phyloP scores from a whole-genome alignment of 2,797 vertebrate species.

The Gymnothorax javanicus region DNA sequence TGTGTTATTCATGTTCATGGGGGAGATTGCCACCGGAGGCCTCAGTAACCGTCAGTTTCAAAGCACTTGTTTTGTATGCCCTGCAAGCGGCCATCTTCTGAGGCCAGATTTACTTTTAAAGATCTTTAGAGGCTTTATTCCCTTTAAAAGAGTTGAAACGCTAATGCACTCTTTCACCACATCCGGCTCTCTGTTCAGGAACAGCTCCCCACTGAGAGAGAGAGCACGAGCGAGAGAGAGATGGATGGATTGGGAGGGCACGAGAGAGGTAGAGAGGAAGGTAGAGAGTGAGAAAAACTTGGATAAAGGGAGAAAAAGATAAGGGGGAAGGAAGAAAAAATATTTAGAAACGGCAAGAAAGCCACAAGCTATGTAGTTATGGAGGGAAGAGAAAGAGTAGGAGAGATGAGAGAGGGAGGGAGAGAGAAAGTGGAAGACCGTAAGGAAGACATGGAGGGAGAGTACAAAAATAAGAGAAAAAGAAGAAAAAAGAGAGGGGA shows the following conservation, averaged over 20 bases:
- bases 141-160: slow-evolving; percentile 31
- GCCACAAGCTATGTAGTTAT: too few species aligned
- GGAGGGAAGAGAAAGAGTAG: too few species aligned
- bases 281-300: neutral
- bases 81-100: slow-evolving; percentile 18
- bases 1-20: neutral
- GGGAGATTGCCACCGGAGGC: neutral
- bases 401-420: too few species aligned
- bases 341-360: too few species aligned
- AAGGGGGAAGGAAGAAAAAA: neutral
- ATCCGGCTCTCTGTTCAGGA: neutral
- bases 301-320: neutral
- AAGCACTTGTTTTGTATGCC: slow-evolving; percentile 31
- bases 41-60: slow-evolving; percentile 37
- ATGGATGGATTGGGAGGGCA: neutral
- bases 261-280: neutral
- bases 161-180: slow-evolving; percentile 28
- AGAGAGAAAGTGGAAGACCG: too few species aligned
- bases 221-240: neutral
- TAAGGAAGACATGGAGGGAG: too few species aligned
- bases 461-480: too few species aligned
- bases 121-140: slow-evolving; percentile 40
- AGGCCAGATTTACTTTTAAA: slow-evolving; percentile 29
- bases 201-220: neutral
- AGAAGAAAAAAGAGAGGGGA: too few species aligned